These are phyloP conservation scores for Octodon degus DNA, from an alignment of 2,113 vertebrate genomes.

Conservation along the genomic window DNA sequence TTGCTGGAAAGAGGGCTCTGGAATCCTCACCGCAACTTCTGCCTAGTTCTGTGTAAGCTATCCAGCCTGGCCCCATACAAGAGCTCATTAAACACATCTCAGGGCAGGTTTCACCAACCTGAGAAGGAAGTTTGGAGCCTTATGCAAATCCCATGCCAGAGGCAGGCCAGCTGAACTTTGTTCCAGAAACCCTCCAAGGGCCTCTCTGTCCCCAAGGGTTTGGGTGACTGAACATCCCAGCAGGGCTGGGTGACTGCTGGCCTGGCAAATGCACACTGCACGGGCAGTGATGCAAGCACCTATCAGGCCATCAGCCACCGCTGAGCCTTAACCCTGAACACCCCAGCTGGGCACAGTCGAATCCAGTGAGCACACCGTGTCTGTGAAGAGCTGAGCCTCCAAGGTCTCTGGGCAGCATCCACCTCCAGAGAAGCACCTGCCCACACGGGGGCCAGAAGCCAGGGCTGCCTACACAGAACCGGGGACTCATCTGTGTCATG, in stretches of 20 bases:
- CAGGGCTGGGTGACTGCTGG: not conserved
- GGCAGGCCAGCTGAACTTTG: slow-evolving; percentile 38
- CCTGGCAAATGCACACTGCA: accelerated
- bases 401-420: too few relatives aligned
- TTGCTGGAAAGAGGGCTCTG: not conserved
- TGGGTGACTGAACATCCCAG: slow-evolving; percentile 25
- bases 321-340: not conserved
- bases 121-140: not conserved
- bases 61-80: not conserved
- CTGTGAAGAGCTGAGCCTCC: not conserved
- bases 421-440: not conserved
- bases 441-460: not conserved
- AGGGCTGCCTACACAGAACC: not conserved
- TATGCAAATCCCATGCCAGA: not conserved
- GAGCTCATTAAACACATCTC: not conserved
- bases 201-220: slow-evolving; percentile 12
- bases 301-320: not conserved
- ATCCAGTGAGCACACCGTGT: not conserved
- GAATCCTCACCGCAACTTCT: not conserved
- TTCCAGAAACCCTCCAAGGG: slow-evolving; percentile 32
- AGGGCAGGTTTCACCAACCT: not conserved
- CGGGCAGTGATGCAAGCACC: not conserved
- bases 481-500: not conserved
- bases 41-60: not conserved
- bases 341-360: accelerated